Percentiles rank a stretch among this genome's conserved stretches.
Conservation (phyloP, 2,113 vertebrate species). For the Malurus cyaneus region DNA sequence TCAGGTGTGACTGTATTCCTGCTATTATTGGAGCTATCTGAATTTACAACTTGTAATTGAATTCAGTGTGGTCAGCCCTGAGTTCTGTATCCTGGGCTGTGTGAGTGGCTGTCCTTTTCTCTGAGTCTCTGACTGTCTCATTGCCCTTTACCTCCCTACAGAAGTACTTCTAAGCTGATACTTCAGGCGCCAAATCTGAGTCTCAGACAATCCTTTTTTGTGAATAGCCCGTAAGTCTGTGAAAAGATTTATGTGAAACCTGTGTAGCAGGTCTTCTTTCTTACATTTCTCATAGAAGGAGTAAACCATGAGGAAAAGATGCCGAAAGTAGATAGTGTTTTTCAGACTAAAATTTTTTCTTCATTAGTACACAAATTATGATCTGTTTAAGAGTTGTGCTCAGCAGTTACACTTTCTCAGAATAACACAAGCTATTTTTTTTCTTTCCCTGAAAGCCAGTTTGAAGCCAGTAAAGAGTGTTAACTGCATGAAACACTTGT, state of each 20-base stretch:
- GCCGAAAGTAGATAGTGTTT: background rate
- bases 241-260: background rate
- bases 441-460: background rate
- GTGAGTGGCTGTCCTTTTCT: background rate
- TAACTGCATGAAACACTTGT: background rate
- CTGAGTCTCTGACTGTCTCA: background rate
- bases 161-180: background rate
- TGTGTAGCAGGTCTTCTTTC: background rate
- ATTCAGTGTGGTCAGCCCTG: background rate
- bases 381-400: background rate
- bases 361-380: background rate
- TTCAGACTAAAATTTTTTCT: background rate
- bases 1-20: background rate
- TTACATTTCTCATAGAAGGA: background rate
- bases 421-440: background rate
- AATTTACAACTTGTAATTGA: background rate
- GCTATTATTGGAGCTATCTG: background rate
- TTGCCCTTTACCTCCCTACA: background rate
- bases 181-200: background rate
- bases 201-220: background rate
- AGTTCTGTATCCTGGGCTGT: background rate
- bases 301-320: background rate
- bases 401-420: background rate
- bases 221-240: background rate
- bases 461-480: background rate